A percentile compares a stretch with the other conserved stretches of the same genome.
phyloP scores from a whole-genome alignment of 1,140 invertebrate species.

The Cherax quadricarinatus region DNA sequence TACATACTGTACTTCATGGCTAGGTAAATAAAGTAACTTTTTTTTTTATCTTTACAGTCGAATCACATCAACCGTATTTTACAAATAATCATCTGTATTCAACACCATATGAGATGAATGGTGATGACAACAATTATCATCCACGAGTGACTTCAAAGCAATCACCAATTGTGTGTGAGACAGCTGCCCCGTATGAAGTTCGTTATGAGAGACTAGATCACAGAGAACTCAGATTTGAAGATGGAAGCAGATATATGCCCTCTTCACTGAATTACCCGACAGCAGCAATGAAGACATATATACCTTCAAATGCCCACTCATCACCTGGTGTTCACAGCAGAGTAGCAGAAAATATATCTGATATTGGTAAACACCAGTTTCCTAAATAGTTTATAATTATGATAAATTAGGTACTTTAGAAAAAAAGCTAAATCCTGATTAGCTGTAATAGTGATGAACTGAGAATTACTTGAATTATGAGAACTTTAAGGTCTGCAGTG shows the following conservation, averaged over 20 bases:
- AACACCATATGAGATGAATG: background rate
- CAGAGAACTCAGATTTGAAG: background rate
- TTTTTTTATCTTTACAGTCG: background rate
- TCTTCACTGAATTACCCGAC: background rate
- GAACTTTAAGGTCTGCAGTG: too few relatives aligned
- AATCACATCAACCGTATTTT: background rate
- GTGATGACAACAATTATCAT: background rate
- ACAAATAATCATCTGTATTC: background rate
- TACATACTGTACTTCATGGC: too few relatives aligned
- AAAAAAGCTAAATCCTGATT: too few relatives aligned
- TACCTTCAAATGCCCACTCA: background rate
- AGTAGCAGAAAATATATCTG: constrained; percentile 3
- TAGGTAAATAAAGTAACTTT: background rate
- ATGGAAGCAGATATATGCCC: constrained; percentile 2
- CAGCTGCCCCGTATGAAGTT: constrained; percentile 14
- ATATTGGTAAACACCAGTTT: constrained; percentile 11
- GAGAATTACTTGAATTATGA: too few relatives aligned
- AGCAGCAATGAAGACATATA: constrained; percentile 8
- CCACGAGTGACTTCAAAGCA: background rate
- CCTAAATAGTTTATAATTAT: background rate
- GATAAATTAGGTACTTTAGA: too few relatives aligned
- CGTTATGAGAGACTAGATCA: constrained; percentile 3
- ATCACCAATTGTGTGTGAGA: background rate
- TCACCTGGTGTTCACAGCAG: background rate
- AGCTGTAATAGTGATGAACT: too few relatives aligned